Percentiles rank a stretch among this genome's conserved stretches.
Conservation (phyloP, 1,140 invertebrate genomes). For the Palaemon carinicauda region DNA sequence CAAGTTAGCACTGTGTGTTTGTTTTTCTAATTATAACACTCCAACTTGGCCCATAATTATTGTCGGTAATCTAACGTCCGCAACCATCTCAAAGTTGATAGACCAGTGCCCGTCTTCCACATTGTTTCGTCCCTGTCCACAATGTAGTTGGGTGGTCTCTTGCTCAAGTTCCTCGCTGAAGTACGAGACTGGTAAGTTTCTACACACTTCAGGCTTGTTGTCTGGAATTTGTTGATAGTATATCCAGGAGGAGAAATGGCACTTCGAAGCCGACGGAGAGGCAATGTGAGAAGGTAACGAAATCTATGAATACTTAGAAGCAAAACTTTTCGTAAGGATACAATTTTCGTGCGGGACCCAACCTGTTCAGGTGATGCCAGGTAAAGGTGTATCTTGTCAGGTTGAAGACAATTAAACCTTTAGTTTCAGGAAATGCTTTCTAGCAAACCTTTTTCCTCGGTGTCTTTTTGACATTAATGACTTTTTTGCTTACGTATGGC, state of each 20-base stretch:
- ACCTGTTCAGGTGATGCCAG: conserved; percentile 49
- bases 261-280: neutral
- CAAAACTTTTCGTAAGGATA: conserved; percentile 21
- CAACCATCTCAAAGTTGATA: conserved; percentile 55
- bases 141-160: neutral
- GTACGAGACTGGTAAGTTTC: neutral
- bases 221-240: neutral
- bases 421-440: neutral
- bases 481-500: neutral
- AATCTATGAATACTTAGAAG: neutral
- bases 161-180: neutral
- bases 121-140: conserved; percentile 26
- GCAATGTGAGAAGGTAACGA: neutral
- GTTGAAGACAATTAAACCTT: neutral
- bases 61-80: conserved; percentile 57
- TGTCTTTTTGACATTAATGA: no score
- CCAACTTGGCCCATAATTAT: conserved; percentile 57
- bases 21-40: conserved; percentile 58
- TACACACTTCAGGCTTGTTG: neutral
- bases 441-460: neutral
- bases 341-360: conserved; percentile 54
- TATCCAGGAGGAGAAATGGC: neutral
- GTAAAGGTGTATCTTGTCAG: neutral
- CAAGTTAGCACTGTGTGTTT: conserved; percentile 56
- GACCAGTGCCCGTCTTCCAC: conserved; percentile 45